A percentile compares a stretch with the other conserved stretches of the same genome.
phyloP scores from a whole-genome alignment of 1,140 invertebrate species.

The Nephotettix cincticeps region DNA sequence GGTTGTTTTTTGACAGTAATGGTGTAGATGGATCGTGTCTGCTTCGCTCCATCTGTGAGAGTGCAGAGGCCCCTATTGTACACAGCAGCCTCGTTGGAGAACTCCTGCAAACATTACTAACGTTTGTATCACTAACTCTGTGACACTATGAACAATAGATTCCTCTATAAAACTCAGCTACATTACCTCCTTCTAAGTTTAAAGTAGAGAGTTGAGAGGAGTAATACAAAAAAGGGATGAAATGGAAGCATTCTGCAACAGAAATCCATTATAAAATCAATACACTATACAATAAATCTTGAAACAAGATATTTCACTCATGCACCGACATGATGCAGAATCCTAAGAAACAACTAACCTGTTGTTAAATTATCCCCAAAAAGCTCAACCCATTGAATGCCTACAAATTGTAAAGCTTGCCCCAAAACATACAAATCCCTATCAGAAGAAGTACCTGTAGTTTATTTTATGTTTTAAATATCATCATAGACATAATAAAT shows the following conservation, averaged over 20 bases:
- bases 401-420: background rate
- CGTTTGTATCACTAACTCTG: constrained; percentile 46
- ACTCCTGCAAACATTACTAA: constrained; percentile 49
- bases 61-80: constrained; percentile 45
- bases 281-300: too few species aligned
- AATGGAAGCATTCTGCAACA: too few species aligned
- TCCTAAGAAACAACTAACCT: background rate
- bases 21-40: constrained; percentile 45
- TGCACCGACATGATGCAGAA: too few species aligned
- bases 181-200: too few species aligned
- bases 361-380: background rate
- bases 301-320: too few species aligned
- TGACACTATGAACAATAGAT: too few species aligned
- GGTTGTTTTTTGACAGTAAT: background rate
- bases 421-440: background rate
- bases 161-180: too few species aligned
- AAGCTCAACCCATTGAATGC: background rate
- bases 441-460: too few species aligned
- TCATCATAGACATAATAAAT: background rate
- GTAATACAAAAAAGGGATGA: too few species aligned
- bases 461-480: too few species aligned
- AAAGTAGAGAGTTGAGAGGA: too few species aligned
- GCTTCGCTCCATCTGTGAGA: constrained; percentile 50
- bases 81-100: constrained; percentile 51
- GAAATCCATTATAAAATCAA: too few species aligned